Conservation (phyloP, 2,888 invertebrate species). For the Ochropleura leucogaster region DNA sequence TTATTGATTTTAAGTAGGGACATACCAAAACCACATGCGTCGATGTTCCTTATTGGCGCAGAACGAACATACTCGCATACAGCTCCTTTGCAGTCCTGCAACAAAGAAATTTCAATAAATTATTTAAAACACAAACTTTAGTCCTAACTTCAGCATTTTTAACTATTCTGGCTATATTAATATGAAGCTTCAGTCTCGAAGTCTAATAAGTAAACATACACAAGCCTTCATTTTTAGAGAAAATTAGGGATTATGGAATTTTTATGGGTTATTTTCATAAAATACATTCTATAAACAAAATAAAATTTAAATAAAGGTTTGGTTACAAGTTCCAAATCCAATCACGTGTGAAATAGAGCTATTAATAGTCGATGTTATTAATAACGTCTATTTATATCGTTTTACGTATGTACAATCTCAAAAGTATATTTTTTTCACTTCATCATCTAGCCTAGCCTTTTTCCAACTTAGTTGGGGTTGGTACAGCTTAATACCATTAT, state of each 20-base stretch:
- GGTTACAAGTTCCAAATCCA: not conserved
- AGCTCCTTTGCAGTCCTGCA: constrained; percentile 87
- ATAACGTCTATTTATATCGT: constrained; percentile 5
- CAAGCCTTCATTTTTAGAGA: not conserved
- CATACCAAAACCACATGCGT: constrained; percentile 92
- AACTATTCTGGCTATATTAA: not conserved
- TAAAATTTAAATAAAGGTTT: not conserved
- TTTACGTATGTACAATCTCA: not conserved
- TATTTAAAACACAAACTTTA: not conserved
- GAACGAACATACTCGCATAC: constrained; percentile 93
- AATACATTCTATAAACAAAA: not conserved
- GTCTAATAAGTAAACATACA: not conserved
- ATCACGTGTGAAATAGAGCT: constrained; percentile 14
- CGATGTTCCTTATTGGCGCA: constrained; percentile 92
- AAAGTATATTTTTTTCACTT: constrained; percentile 21
- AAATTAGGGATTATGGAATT: not conserved
- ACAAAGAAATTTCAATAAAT: constrained; percentile 50
- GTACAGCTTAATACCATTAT: no score
- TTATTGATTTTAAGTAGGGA: constrained; percentile 35
- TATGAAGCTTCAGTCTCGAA: not conserved
- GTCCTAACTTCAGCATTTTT: not conserved
- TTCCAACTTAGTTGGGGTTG: no score
- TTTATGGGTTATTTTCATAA: no score
- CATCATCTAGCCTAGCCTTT: no score
- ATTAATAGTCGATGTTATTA: not conserved